Base-by-base conservation (phyloP, 2,797 vertebrate species). In the Chelmon rostratus region DNA sequence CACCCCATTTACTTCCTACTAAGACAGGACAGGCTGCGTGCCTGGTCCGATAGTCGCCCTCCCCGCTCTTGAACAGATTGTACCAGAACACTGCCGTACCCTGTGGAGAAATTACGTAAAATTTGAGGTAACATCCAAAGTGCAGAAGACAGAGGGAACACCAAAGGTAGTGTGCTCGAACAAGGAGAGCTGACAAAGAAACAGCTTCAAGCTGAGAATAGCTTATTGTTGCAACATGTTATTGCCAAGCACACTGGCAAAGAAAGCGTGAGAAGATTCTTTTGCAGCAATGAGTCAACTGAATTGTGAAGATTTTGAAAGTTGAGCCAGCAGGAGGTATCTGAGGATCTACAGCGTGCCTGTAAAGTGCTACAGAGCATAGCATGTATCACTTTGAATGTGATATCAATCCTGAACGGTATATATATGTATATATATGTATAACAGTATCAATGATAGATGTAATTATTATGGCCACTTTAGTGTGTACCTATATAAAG, bases 1-100 rank as follows among this genome's bases (percentile, higher is more conserved):
- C 89, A 99, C 98, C 98, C 98, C 98, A 99, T 94, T 99, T 99
- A 92, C 97, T 98, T 49, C 98, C 98, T 56, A 99, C 97, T 88
- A 99, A 95, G 38, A 99, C 98, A 0, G 98, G 98, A 71, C 98
- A 99, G 72, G 98, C 98, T 21, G 98, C 98, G 0, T 99, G 98
- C 75, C 98, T 95, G 1, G 98, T 99, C 79, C 98, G 95, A 4
- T 98, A 99, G 89, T 99, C 98, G 28, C 98, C 98, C 85, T 99
- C 98, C 0, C 98, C 98, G 1, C 97, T 99, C 85, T 90, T 95
- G 85, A 98, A 96, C 46, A 99, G 97, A 67, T 99, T 99, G 83
- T 99, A 99, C 98, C 98, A 99, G 80, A 99, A 99, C 42, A 99
- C 97, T 16, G 98, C 96, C 0, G 98, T 99, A 31, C 98, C 98